phyloP scores from a whole-genome alignment of 2,797 vertebrate genomes.

The Apogon talboti region DNA sequence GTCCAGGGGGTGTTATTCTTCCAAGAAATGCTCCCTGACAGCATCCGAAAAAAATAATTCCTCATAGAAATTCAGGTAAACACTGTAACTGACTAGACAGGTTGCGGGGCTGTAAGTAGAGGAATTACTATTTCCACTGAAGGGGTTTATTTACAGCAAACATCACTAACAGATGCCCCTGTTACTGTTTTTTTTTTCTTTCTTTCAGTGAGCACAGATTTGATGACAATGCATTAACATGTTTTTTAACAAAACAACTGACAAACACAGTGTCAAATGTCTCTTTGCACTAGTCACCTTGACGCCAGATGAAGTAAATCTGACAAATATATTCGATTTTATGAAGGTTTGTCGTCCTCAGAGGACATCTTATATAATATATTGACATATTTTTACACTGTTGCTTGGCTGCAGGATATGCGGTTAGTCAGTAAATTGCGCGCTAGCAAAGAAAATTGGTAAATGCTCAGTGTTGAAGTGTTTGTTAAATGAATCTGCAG shows the following conservation, averaged over 20 bases:
- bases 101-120: neutral
- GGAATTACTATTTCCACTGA: neutral
- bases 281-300: neutral
- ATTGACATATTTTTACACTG: constrained; percentile 3
- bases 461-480: neutral
- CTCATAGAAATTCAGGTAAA: constrained; percentile 3
- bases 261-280: constrained; percentile 5
- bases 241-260: constrained; percentile 29
- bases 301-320: neutral
- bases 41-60: constrained; percentile 19
- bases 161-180: constrained; percentile 2
- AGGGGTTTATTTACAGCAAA: constrained; percentile 44
- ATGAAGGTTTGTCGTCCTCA: neutral
- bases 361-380: constrained; percentile 6
- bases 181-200: neutral
- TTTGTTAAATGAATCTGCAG: constrained; percentile 14
- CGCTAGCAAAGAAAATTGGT: neutral
- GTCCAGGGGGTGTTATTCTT: constrained; percentile 23
- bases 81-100: constrained; percentile 13
- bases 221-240: constrained; percentile 28
- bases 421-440: neutral
- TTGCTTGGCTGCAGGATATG: constrained; percentile 1
- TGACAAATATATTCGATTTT: neutral
- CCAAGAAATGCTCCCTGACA: constrained; percentile 1
- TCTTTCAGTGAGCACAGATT: neutral